Evolutionary conservation across 1,140 invertebrate species (phyloP).

Genomic region (Diploscapter pachys): DNA sequence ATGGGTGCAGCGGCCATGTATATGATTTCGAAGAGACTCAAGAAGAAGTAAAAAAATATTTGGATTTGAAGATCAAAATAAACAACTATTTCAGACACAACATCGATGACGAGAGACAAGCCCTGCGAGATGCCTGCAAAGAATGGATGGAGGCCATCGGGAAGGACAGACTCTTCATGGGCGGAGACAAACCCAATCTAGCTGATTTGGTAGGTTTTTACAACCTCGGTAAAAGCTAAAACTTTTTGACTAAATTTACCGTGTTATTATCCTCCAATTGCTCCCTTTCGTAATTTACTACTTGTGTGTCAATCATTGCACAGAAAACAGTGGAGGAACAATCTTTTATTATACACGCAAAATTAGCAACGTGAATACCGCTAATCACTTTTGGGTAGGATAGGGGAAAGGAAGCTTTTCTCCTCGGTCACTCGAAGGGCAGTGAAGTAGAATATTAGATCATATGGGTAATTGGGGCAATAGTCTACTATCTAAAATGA

Average conservation of each 20-base stretch:
- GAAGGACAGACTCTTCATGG: slow-evolving; percentile 72
- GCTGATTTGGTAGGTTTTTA: slow-evolving; percentile 72
- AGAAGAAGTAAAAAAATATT: slow-evolving; percentile 69
- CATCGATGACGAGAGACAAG: slow-evolving; percentile 79
- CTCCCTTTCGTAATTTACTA: neutral
- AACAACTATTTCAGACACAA: slow-evolving; percentile 66
- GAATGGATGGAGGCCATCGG: slow-evolving; percentile 74
- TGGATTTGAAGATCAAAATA: slow-evolving; percentile 1
- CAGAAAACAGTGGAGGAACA: neutral
- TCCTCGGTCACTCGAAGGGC: too few species aligned
- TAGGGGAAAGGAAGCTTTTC: too few species aligned
- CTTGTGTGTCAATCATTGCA: neutral
- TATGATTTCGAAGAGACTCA: slow-evolving; percentile 80
- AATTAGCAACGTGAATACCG: too few species aligned
- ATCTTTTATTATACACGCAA: neutral
- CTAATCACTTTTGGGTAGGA: too few species aligned
- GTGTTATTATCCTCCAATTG: slow-evolving; percentile 1
- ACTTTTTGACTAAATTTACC: neutral
- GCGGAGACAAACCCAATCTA: slow-evolving; percentile 79
- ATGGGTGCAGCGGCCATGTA: slow-evolving; percentile 90
- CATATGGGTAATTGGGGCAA: too few species aligned
- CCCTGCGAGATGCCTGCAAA: slow-evolving; percentile 82
- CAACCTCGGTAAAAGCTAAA: too few species aligned
- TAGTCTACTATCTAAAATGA: too few species aligned
- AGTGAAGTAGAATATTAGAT: too few species aligned